Evolutionary conservation across 1,140 invertebrate species (phyloP).

Genomic region (Drosophila subobscura): DNA sequence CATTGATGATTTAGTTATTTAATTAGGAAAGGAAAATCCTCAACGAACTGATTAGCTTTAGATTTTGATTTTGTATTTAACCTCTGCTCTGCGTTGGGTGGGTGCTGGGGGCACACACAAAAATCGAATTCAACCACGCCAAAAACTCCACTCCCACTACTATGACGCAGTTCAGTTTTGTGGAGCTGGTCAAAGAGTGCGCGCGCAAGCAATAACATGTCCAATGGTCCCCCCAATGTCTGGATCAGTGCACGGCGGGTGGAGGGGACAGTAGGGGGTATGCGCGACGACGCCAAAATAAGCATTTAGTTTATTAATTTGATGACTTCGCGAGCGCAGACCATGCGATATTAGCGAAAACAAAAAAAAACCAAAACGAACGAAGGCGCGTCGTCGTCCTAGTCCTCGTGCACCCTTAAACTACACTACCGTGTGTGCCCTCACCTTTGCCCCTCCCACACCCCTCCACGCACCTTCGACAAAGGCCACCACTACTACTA

Average conservation of each 20-base stretch:
- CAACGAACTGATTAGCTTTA: constrained; percentile 10
- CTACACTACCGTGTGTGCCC: constrained; percentile 5
- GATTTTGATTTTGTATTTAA: neutral
- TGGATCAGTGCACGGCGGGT: constrained; percentile 29
- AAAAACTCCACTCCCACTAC: constrained; percentile 41
- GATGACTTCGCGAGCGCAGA: constrained; percentile 44
- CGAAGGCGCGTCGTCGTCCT: constrained; percentile 38
- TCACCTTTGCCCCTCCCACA: constrained; percentile 6
- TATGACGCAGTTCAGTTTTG: constrained; percentile 70
- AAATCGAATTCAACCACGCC: constrained; percentile 59
- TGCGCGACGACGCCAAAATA: constrained; percentile 67
- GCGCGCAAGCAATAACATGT: constrained; percentile 79
- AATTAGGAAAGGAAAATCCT: constrained; percentile 2
- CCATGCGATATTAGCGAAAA: constrained; percentile 15
- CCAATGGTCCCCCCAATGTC: constrained; percentile 65
- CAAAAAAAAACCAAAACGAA: constrained; percentile 59
- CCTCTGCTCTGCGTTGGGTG: neutral
- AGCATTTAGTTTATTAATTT: constrained; percentile 81
- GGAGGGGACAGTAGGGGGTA: neutral
- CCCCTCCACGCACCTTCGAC: constrained; percentile 14
- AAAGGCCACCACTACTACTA: constrained; percentile 21
- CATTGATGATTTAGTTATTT: constrained; percentile 74
- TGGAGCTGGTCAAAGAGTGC: constrained; percentile 67
- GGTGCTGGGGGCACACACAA: constrained; percentile 15
- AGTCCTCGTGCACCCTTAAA: constrained; percentile 44